Conservation (phyloP, 2,888 invertebrate species). For the Tinea semifulvella region DNA sequence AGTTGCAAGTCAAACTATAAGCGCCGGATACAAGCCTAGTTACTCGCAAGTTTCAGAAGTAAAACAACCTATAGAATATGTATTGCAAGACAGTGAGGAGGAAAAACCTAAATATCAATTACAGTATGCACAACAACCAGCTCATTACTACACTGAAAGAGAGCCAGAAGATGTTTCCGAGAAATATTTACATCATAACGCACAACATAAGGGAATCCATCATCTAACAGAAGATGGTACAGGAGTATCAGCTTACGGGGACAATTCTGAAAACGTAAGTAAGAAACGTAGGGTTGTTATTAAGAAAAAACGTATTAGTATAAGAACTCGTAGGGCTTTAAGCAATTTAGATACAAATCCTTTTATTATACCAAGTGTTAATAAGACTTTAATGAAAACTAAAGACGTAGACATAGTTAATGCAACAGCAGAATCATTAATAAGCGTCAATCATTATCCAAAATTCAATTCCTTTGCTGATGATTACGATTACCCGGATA, state of each 20-base stretch:
- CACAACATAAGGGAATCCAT: slow-evolving; percentile 39
- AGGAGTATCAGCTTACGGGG: slow-evolving; percentile 46
- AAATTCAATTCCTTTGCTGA: slow-evolving; percentile 21
- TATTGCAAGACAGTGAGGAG: slow-evolving; percentile 22
- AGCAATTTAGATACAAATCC: slow-evolving; percentile 31
- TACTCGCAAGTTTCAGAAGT: slow-evolving; percentile 13
- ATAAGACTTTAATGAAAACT: slow-evolving; percentile 20
- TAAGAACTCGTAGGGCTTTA: slow-evolving; percentile 27
- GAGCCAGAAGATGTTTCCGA: slow-evolving; percentile 29
- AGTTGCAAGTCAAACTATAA: slow-evolving; percentile 35
- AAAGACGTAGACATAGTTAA: slow-evolving; percentile 21
- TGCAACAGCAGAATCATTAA: slow-evolving; percentile 19
- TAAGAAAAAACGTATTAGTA: slow-evolving; percentile 15
- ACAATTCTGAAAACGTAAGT: slow-evolving; percentile 47
- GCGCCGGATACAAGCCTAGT: slow-evolving; percentile 24
- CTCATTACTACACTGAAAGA: slow-evolving; percentile 22
- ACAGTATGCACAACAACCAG: slow-evolving; percentile 29
- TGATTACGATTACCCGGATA: slow-evolving; percentile 27
- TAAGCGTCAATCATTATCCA: neutral
- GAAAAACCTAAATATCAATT: slow-evolving; percentile 28
- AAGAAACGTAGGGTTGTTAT: slow-evolving; percentile 20
- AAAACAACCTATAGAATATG: slow-evolving; percentile 23
- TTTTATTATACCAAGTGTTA: slow-evolving; percentile 29
- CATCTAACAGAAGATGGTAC: slow-evolving; percentile 48
- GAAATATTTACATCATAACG: slow-evolving; percentile 39